These are phyloP conservation scores for Phengaris alcon DNA, from an alignment of 2,888 invertebrate genomes.

Conservation along the genomic window DNA sequence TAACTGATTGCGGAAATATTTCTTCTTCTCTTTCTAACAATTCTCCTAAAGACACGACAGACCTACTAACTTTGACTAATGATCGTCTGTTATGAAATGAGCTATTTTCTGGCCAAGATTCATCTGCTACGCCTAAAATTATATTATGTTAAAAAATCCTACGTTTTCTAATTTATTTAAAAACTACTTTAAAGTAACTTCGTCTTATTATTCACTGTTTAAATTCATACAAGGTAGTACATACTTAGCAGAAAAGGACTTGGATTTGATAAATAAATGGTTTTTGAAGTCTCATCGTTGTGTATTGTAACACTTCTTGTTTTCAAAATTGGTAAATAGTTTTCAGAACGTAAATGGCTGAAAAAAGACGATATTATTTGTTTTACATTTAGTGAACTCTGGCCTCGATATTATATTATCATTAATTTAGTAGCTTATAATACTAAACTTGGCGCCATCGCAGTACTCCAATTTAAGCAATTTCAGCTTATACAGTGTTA, in stretches of 20 bases:
- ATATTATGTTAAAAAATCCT: background rate
- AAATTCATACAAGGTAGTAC: conserved; percentile 37
- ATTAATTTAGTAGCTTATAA: too few relatives aligned
- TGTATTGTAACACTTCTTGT: conserved; percentile 19
- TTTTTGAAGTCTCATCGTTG: conserved; percentile 29
- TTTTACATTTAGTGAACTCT: background rate
- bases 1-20: background rate
- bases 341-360: background rate
- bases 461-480: too few relatives aligned
- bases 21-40: conserved; percentile 57
- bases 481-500: too few relatives aligned
- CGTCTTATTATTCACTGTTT: background rate
- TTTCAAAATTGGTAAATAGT: background rate
- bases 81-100: conserved; percentile 45
- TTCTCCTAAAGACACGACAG: conserved; percentile 59
- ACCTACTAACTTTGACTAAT: conserved; percentile 56
- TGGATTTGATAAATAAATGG: conserved; percentile 47
- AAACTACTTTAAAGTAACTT: background rate
- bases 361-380: background rate
- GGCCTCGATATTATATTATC: too few relatives aligned
- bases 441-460: too few relatives aligned
- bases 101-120: conserved; percentile 59
- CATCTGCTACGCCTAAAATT: conserved; percentile 57
- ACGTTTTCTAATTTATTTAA: background rate
- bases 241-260: conserved; percentile 58